Evolutionary conservation across 2,888 invertebrate genomes (phyloP).

Genomic region (Nemotelus pantherinus): DNA sequence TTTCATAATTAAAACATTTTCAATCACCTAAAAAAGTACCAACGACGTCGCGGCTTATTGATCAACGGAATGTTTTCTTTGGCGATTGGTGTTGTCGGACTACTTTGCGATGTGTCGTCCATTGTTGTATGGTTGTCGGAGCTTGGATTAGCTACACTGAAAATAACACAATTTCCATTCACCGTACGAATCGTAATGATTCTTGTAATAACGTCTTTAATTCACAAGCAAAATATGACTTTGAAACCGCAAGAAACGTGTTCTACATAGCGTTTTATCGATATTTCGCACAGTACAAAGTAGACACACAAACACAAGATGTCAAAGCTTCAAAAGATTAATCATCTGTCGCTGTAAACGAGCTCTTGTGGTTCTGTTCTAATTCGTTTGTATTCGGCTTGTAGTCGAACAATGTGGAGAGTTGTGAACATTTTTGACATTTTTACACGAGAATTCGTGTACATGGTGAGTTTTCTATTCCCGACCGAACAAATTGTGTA

Average conservation of each 20-base stretch:
- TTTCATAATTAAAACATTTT: no score
- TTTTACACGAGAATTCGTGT: no score
- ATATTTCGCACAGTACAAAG: no score
- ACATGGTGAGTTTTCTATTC: no score
- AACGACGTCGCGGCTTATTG: constrained; percentile 70
- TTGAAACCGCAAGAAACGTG: neutral
- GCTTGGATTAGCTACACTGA: no score
- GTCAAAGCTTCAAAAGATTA: constrained; percentile 26
- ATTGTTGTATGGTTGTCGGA: constrained; percentile 52
- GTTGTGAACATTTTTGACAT: no score
- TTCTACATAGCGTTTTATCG: constrained; percentile 17
- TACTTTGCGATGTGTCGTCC: constrained; percentile 66
- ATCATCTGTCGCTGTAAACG: constrained; percentile 6
- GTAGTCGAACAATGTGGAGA: no score
- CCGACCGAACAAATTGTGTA: no score
- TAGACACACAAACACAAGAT: constrained; percentile 27
- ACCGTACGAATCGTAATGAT: neutral
- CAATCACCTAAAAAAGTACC: constrained; percentile 71
- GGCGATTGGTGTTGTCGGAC: constrained; percentile 67
- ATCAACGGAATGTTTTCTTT: constrained; percentile 78
- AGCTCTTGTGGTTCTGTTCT: neutral
- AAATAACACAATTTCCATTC: no score
- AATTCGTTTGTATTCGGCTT: no score
- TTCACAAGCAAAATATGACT: neutral
- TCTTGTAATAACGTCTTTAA: neutral